These are phyloP conservation scores for Caprella mutica DNA, from an alignment of 2,888 invertebrate species.

Conservation along the genomic window DNA sequence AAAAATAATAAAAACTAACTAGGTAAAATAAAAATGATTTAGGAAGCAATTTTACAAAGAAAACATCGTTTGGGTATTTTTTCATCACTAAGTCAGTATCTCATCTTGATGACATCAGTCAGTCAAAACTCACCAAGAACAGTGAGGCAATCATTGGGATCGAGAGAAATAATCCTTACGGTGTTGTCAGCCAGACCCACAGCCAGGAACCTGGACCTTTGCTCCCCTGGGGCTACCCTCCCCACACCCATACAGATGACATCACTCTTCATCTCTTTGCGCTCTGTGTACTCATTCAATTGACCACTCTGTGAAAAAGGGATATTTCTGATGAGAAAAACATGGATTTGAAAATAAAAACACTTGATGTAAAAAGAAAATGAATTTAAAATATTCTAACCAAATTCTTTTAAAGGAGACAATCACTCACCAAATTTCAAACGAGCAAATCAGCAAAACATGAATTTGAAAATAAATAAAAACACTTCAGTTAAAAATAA, in stretches of 20 bases:
- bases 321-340: neutral
- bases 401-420: neutral
- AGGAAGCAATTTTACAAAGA: neutral
- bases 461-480: neutral
- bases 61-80: neutral
- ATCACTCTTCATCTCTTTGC: constrained; percentile 91
- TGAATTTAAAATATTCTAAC: neutral
- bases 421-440: neutral
- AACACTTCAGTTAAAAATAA: too few species aligned
- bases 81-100: too few species aligned
- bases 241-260: constrained; percentile 98
- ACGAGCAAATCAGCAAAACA: neutral
- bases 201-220: constrained; percentile 86
- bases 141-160: too few species aligned
- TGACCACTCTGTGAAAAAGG: constrained; percentile 72
- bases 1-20: constrained; percentile 28
- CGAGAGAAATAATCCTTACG: constrained; percentile 91
- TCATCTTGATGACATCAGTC: too few species aligned
- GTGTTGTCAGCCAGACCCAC: constrained; percentile 93
- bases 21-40: neutral
- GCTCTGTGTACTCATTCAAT: constrained; percentile 93
- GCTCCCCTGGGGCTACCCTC: constrained; percentile 87
- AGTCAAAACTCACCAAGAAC: too few species aligned
- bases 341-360: neutral
- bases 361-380: constrained; percentile 3